These are phyloP conservation scores for Caenorhabditis zanzibari DNA, from an alignment of 2,888 invertebrate genomes.

Conservation along the genomic window DNA sequence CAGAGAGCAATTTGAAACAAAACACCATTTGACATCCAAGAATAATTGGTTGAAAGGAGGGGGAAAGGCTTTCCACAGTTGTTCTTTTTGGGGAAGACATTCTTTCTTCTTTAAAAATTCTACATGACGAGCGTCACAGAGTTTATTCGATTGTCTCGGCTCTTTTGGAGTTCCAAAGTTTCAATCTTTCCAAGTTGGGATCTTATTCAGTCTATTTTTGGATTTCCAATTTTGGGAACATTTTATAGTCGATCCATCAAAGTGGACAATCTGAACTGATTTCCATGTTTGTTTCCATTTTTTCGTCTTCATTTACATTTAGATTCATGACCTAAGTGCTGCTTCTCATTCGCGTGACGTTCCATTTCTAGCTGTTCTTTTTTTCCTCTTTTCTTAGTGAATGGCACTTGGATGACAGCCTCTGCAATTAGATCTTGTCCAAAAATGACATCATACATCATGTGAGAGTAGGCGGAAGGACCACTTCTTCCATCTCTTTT, in stretches of 20 bases:
- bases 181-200: neutral
- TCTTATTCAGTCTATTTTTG: too few relatives aligned
- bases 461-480: constrained; percentile 63
- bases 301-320: neutral
- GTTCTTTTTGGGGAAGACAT: constrained; percentile 6
- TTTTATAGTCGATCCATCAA: neutral
- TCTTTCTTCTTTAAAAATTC: neutral
- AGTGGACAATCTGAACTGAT: neutral
- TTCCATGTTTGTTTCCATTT: neutral
- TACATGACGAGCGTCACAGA: neutral
- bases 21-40: constrained; percentile 48
- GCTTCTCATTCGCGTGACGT: constrained; percentile 40
- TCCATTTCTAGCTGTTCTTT: constrained; percentile 30
- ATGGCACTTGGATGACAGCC: constrained; percentile 49
- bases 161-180: neutral
- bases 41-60: constrained; percentile 47
- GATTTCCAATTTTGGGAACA: too few relatives aligned
- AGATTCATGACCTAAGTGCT: constrained; percentile 32
- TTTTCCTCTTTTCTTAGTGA: neutral
- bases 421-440: constrained; percentile 56
- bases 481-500: constrained; percentile 39
- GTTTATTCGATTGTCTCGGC: constrained; percentile 1
- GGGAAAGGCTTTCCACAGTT: neutral
- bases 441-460: constrained; percentile 60
- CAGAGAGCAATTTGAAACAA: constrained; percentile 60